phyloP scores from a whole-genome alignment of 2,888 invertebrate genomes.

The Cephalotes varians region DNA sequence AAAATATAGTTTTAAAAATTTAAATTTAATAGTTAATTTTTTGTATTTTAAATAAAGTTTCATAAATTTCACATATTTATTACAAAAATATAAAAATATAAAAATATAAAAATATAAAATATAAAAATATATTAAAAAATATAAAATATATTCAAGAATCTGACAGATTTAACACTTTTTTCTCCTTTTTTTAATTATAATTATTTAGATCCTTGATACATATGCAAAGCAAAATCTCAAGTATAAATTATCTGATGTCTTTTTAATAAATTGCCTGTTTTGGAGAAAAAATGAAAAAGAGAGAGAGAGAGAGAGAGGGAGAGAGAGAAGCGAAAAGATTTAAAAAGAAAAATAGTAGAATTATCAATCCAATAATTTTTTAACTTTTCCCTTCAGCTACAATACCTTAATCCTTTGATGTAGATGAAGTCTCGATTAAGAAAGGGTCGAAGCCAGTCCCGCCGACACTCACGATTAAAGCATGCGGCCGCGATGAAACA shows the following conservation, averaged over 20 bases:
- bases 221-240: background rate
- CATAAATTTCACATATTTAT: background rate
- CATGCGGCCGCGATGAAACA: conserved; percentile 24
- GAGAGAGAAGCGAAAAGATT: background rate
- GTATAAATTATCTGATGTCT: background rate
- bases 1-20: background rate
- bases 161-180: background rate
- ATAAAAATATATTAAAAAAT: too few relatives aligned
- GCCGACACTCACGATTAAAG: conserved; percentile 39
- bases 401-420: conserved; percentile 52
- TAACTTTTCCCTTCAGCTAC: conserved; percentile 4
- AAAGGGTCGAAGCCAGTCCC: conserved; percentile 7
- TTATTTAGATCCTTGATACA: background rate
- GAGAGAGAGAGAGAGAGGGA: background rate
- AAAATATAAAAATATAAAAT: background rate
- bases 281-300: background rate
- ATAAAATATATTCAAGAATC: background rate
- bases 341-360: background rate
- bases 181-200: background rate
- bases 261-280: background rate
- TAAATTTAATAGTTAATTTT: background rate
- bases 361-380: background rate
- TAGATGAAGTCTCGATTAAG: conserved; percentile 46
- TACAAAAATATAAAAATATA: background rate
- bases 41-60: background rate